These are phyloP conservation scores for Orchestes rusci DNA, from an alignment of 2,888 invertebrate species.

Conservation along the genomic window DNA sequence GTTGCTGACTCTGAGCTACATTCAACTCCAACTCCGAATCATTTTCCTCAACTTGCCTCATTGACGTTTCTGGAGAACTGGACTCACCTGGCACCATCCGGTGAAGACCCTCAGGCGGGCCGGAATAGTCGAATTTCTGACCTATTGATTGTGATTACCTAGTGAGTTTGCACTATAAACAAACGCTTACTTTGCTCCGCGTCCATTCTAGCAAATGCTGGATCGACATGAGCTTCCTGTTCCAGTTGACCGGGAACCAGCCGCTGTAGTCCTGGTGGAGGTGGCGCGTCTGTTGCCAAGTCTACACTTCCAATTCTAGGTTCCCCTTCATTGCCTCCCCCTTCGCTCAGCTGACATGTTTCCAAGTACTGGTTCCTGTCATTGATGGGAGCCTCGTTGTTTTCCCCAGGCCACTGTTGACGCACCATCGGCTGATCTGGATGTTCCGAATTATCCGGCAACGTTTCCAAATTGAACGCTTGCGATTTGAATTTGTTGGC, in stretches of 20 bases:
- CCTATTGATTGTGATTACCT: too few relatives aligned
- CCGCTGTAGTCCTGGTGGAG: constrained; percentile 58
- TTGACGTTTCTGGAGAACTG: constrained; percentile 42
- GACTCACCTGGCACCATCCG: constrained; percentile 59
- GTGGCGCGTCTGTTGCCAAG: constrained; percentile 43
- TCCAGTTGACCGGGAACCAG: constrained; percentile 62
- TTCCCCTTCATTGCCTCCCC: neutral
- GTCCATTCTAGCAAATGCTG: constrained; percentile 59
- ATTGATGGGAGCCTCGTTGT: constrained; percentile 58
- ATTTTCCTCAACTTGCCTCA: constrained; percentile 27
- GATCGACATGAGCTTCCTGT: constrained; percentile 34
- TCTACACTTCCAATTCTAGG: constrained; percentile 4
- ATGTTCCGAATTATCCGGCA: constrained; percentile 62
- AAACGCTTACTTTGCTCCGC: constrained; percentile 47
- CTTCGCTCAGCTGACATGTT: constrained; percentile 57
- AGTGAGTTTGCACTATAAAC: too few relatives aligned
- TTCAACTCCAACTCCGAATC: constrained; percentile 33
- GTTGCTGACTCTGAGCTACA: constrained; percentile 27
- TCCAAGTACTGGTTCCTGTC: constrained; percentile 72
- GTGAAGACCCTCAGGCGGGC: constrained; percentile 50
- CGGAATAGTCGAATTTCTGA: constrained; percentile 29
- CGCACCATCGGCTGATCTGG: constrained; percentile 45
- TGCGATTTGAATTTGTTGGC: constrained; percentile 39
- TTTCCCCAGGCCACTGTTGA: constrained; percentile 43
- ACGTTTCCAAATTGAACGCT: constrained; percentile 55